Evolutionary conservation across 2,113 vertebrate genomes (phyloP), one percentile per base, ranked within the genome.

Genomic region (Empidonax traillii): DNA sequence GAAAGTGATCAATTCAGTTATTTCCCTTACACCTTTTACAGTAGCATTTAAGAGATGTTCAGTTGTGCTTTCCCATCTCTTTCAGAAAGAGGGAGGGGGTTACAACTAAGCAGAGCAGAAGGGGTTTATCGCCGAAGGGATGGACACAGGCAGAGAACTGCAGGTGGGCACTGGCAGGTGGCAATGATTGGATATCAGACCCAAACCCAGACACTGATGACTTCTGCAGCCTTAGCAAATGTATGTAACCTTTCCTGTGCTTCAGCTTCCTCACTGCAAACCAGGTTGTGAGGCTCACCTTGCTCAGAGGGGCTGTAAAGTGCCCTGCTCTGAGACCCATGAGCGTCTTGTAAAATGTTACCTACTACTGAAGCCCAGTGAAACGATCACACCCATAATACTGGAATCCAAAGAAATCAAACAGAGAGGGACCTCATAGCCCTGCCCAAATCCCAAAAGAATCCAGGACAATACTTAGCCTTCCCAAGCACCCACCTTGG

Each of bases 401-500:
- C 9, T 17, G 30, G 41, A 67, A 65, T 46, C 56, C 41, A 4
- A 35, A 74, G 56, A 67, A 72, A 71, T 49, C 46, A 16, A 52
- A 53, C 0, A 5, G 39, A 72, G 47, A 89, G 8, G 27, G 27
- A 93, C 76, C 30, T 85, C 35, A 49, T 39, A 82, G n/a, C 46
- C 15, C 8, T 44, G 58, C n/a, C 28, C n/a, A 43, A 41, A 58
- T 24, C 19, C 8, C 24, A 65, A 5, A 18, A 3, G 8, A 73
- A 92, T 28, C 18, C 66, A 79, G 76, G 72, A 75, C 31, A 46
- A 72, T 83, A 33, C 5, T 2, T 79, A 83, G 46, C 35, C 46
- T 43, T 43, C 28, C 23, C 71, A 77, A 84, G 61, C 19, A 93
- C 96, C 55, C 96, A 99, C 99, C 99, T 99, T 99, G 99, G 97